Evolutionary conservation across 2,888 invertebrate species (phyloP).

Genomic region (Yponomeuta sedellus): DNA sequence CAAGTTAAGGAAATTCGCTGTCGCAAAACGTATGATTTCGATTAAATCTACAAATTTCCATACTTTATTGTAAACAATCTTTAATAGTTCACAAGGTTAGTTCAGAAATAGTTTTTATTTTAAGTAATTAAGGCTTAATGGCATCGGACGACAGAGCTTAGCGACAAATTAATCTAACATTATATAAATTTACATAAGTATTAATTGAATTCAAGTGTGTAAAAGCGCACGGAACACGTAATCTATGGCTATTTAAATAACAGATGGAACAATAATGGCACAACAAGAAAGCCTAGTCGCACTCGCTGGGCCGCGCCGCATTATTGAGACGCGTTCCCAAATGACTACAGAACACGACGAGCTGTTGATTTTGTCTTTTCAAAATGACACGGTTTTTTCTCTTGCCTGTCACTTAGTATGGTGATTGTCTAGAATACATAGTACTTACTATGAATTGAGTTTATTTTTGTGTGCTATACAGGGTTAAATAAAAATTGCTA

Average conservation of each 20-base stretch:
- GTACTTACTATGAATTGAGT: too few species aligned
- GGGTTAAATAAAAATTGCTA: too few species aligned
- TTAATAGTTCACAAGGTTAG: too few species aligned
- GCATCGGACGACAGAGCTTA: not conserved
- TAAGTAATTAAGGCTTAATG: too few species aligned
- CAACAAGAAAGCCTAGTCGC: constrained; percentile 51
- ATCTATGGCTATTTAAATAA: constrained; percentile 73
- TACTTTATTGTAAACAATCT: too few species aligned
- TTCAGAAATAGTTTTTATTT: too few species aligned
- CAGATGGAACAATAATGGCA: constrained; percentile 69
- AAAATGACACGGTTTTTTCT: too few species aligned
- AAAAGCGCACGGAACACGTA: constrained; percentile 37
- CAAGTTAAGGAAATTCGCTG: not conserved
- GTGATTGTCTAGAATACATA: too few species aligned
- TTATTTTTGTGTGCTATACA: too few species aligned
- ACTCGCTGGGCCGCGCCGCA: constrained; percentile 32
- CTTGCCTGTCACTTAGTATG: too few species aligned
- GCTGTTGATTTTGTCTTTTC: too few species aligned
- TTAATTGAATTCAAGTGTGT: constrained; percentile 67
- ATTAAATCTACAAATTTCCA: too few species aligned
- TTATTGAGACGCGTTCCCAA: constrained; percentile 1
- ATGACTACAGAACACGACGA: not conserved
- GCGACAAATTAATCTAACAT: not conserved
- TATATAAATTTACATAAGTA: constrained; percentile 52
- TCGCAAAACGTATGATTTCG: not conserved